phyloP scores from a whole-genome alignment of 2,888 invertebrate genomes.

The Acronicta leporina region DNA sequence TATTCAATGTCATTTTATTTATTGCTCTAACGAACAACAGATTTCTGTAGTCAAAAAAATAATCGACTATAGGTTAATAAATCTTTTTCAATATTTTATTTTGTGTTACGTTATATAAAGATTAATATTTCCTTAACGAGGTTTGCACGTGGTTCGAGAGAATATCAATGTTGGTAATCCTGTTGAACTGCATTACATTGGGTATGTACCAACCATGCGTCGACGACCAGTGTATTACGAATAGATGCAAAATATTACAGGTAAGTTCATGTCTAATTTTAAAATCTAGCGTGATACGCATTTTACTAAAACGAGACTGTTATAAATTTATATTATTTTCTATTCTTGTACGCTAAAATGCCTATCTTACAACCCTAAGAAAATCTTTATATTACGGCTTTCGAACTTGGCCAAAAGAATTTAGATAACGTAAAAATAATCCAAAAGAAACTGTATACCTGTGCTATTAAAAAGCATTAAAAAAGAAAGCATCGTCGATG shows the following conservation, averaged over 20 bases:
- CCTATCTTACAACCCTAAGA: too few species aligned
- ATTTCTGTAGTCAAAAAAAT: slow-evolving; percentile 3
- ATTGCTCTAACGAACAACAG: slow-evolving; percentile 25
- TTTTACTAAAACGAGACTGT: too few species aligned
- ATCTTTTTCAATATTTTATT: too few species aligned
- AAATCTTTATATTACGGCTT: too few species aligned
- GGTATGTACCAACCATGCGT: slow-evolving; percentile 99
- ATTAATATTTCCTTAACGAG: slow-evolving; percentile 90
- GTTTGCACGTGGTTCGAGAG: slow-evolving; percentile 98
- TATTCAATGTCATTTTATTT: slow-evolving; percentile 40
- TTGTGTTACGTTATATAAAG: slow-evolving; percentile 2
- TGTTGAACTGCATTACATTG: slow-evolving; percentile 99
- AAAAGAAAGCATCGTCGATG: not conserved
- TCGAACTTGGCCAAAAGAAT: too few species aligned
- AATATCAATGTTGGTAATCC: slow-evolving; percentile 98
- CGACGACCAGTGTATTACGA: slow-evolving; percentile 96
- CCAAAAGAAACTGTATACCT: not conserved
- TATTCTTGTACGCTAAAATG: too few species aligned
- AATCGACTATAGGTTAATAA: too few species aligned
- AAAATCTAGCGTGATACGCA: not conserved
- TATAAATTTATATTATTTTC: too few species aligned
- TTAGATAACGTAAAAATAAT: not conserved
- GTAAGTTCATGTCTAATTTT: slow-evolving; percentile 81
- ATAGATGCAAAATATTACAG: slow-evolving; percentile 97
- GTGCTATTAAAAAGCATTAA: not conserved